Evolutionary conservation across 1,140 invertebrate species (phyloP), one percentile per base, ranked within the genome.

Genomic region (Maniola jurtina): DNA sequence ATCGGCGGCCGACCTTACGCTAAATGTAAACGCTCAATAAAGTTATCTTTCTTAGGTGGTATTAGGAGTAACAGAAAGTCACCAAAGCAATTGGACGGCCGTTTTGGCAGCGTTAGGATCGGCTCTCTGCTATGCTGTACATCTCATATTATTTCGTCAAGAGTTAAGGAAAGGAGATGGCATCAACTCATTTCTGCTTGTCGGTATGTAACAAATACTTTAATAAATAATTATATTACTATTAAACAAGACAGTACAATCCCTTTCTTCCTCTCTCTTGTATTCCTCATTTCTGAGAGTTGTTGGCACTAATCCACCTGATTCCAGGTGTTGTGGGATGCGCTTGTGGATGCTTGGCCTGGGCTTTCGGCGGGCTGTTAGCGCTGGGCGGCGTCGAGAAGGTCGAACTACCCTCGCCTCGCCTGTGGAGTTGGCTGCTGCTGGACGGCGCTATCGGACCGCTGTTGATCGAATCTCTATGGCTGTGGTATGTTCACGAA

Each of bases 131-230:
- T 90, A 90, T 60, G 78, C 84, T 6, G 50, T 85, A 54, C 85
- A 88, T 64, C 62, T 90, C 8, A 58, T 88, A 52, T 35, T 90
- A 42, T 83, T 82, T 61, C 72, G 88, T 15, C 74, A 79, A 15
- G 86, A 88, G 62, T 61, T 88, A 47, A 84, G 84, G 34, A 86
- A 83, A 61, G 86, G 85, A 2, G 83, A 90, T 42, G 84, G 86
- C 3, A 88, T 90, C 62, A 90, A 90, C 42, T 83, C 83, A 1
- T 81, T 84, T 40, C 70, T 90, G 62, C 75, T 90, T n/a, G 82
- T 87, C 62, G 88, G 88, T 90, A 60, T 81, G 72, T 79, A 9
- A 2, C 47, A 10, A 10, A 42, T 59, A 42, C 33, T 34, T 50
- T 50, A n/a, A n/a, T n/a, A n/a, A n/a, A n/a, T n/a, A n/a, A n/a